Evolutionary conservation across 2,113 vertebrate genomes (phyloP).

Genomic region (Pholis gunnellus): DNA sequence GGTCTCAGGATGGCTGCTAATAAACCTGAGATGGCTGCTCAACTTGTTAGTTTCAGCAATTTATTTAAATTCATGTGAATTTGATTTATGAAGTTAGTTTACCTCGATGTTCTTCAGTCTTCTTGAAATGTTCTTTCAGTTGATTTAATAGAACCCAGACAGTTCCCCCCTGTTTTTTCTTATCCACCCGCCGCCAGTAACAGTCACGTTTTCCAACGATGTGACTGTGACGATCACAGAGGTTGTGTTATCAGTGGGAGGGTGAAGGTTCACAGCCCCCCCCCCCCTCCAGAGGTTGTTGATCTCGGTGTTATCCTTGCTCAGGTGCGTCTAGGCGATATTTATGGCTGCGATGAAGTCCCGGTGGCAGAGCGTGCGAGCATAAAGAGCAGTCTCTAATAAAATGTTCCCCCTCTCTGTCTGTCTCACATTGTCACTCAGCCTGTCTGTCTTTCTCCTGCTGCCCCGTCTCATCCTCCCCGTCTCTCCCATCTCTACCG

Average conservation of each 20-base stretch:
- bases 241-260: constrained; percentile 10
- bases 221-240: background rate
- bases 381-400: constrained; percentile 53
- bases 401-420: constrained; percentile 35
- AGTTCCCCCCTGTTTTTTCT: background rate
- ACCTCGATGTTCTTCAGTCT: background rate
- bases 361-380: constrained; percentile 19
- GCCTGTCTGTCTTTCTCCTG: constrained; percentile 24
- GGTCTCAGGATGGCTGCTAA: background rate
- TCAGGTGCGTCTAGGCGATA: constrained; percentile 41
- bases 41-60: background rate
- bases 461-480: background rate
- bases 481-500: background rate
- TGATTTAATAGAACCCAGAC: background rate
- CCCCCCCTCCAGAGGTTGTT: constrained; percentile 11
- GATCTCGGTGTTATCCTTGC: constrained; percentile 33
- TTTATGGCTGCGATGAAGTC: constrained; percentile 50
- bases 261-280: constrained; percentile 34
- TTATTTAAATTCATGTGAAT: background rate
- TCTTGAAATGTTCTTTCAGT: background rate
- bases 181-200: background rate
- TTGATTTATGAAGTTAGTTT: background rate
- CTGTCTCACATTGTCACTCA: constrained; percentile 20
- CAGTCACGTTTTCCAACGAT: background rate
- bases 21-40: background rate